These are phyloP conservation scores for Diplolepis rosae DNA, from an alignment of 2,888 invertebrate species.

Conservation along the genomic window DNA sequence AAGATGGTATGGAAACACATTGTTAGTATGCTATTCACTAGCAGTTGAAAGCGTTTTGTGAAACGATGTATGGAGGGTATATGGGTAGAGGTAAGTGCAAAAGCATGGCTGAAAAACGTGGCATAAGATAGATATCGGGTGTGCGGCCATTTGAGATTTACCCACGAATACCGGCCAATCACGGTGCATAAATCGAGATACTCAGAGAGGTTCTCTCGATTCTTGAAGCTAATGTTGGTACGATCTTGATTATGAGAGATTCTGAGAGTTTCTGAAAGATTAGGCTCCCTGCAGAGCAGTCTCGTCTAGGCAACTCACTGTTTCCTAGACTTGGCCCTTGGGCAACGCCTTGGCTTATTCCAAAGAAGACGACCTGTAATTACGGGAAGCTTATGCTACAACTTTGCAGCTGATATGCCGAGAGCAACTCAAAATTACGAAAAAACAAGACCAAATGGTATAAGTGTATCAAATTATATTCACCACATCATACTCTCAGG, in stretches of 20 bases:
- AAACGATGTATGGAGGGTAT: not conserved
- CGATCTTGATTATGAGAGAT: slow-evolving; percentile 42
- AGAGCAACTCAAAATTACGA: slow-evolving; percentile 69
- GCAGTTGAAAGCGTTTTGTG: slow-evolving; percentile 7
- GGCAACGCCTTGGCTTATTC: slow-evolving; percentile 45
- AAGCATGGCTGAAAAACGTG: slow-evolving; percentile 34
- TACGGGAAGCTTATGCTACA: slow-evolving; percentile 58
- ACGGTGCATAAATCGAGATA: slow-evolving; percentile 45
- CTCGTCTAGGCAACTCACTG: slow-evolving; percentile 51
- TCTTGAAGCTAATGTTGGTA: slow-evolving; percentile 41
- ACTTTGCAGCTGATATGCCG: slow-evolving; percentile 58
- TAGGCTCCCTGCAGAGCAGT: slow-evolving; percentile 35
- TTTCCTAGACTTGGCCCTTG: slow-evolving; percentile 63
- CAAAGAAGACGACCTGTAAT: slow-evolving; percentile 58
- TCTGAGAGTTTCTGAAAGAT: slow-evolving; percentile 36
- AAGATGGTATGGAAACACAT: slow-evolving; percentile 18
- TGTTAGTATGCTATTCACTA: slow-evolving; percentile 8
- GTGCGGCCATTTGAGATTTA: slow-evolving; percentile 38
- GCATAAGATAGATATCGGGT: slow-evolving; percentile 37
- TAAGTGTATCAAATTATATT: slow-evolving; percentile 63
- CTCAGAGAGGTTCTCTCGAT: slow-evolving; percentile 39
- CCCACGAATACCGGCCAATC: slow-evolving; percentile 40
- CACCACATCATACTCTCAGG: slow-evolving; percentile 32
- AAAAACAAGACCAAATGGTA: slow-evolving; percentile 62
- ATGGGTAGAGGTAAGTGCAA: slow-evolving; percentile 13